Percentiles rank a stretch among this genome's conserved stretches.
These are phyloP conservation scores for Aplysia californica DNA, from an alignment of 1,140 invertebrate genomes.

Conservation along the genomic window DNA sequence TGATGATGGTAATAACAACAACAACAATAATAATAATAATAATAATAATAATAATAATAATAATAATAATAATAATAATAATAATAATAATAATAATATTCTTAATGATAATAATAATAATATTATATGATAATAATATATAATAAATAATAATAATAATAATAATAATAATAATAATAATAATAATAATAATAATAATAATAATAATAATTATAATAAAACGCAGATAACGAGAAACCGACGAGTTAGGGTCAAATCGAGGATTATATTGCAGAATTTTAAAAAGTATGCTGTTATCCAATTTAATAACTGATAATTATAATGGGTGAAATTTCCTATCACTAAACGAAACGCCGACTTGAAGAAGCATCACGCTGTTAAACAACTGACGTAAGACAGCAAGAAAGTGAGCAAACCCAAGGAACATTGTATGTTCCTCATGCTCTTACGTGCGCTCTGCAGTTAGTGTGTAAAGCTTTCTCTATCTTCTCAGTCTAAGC, in stretches of 20 bases:
- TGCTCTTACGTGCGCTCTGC: no score
- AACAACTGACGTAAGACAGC: no score
- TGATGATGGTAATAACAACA: background rate
- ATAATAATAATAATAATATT: background rate
- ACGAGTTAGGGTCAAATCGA: no score
- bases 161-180: background rate
- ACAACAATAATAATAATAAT: background rate
- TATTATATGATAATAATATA: background rate
- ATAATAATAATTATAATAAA: background rate
- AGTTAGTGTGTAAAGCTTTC: no score
- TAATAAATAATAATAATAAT: background rate
- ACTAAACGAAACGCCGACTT: no score
- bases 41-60: background rate
- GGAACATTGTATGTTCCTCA: no score
- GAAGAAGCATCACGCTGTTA: background rate
- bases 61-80: background rate
- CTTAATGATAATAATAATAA: background rate
- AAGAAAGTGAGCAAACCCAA: no score
- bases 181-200: slow-evolving; percentile 8
- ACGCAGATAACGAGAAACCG: background rate
- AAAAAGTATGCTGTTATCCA: no score
- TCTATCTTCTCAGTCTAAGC: no score
- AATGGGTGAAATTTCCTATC: no score
- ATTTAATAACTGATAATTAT: no score
- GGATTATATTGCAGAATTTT: no score